Evolutionary conservation across 2,888 invertebrate genomes (phyloP).

Genomic region (Pseudococcus longispinus): DNA sequence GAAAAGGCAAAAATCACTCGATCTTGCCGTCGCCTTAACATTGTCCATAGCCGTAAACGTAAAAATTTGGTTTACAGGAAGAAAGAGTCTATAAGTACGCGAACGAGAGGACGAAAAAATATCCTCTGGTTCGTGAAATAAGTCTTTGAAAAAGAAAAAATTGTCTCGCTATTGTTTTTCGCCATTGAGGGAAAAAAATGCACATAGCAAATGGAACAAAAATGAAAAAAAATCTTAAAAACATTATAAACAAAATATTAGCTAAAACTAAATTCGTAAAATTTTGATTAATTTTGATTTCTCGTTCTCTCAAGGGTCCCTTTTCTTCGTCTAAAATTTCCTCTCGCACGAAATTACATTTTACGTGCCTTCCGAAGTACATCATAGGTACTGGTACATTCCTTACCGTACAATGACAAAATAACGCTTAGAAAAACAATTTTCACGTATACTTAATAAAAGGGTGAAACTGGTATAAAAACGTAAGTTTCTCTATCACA

Average conservation of each 20-base stretch:
- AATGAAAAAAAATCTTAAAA: neutral
- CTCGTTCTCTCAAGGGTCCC: neutral
- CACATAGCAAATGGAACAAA: neutral
- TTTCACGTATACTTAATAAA: neutral
- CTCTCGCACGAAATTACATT: neutral
- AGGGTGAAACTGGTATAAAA: neutral
- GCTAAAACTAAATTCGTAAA: neutral
- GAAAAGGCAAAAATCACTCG: neutral
- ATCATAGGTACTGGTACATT: neutral
- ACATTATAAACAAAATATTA: neutral
- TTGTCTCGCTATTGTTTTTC: neutral
- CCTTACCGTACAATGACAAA: neutral
- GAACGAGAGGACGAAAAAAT: neutral
- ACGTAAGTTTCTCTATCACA: constrained; percentile 28
- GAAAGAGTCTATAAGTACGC: neutral
- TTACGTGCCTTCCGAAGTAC: neutral
- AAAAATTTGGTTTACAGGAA: neutral
- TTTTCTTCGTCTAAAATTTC: neutral
- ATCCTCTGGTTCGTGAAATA: neutral
- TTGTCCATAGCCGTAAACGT: neutral
- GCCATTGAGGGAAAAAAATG: neutral
- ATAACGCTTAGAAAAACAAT: neutral
- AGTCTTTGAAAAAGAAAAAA: neutral
- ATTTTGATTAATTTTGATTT: neutral
- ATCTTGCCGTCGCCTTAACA: neutral